A percentile compares a stretch with the other conserved stretches of the same genome.
These are phyloP conservation scores for Magallana ariakensis DNA, from an alignment of 1,140 invertebrate genomes.

Conservation along the genomic window DNA sequence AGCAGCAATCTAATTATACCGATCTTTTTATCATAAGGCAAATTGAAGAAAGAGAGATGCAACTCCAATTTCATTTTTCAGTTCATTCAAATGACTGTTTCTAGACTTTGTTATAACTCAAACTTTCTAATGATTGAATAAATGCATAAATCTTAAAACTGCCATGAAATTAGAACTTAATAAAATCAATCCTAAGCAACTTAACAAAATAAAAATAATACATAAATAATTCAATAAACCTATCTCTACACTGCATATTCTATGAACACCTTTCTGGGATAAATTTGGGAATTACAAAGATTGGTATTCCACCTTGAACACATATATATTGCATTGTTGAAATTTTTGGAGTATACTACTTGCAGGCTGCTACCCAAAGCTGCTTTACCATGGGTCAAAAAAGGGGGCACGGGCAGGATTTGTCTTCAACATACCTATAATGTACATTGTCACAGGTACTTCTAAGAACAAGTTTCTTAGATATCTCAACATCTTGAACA, in stretches of 20 bases:
- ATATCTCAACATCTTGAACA: too few species aligned
- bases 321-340: conserved; percentile 18
- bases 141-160: not conserved
- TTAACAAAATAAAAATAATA: not conserved
- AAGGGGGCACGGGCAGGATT: too few species aligned
- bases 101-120: not conserved
- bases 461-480: too few species aligned
- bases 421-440: too few species aligned
- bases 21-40: not conserved
- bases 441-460: too few species aligned
- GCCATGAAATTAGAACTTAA: not conserved
- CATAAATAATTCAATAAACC: too few species aligned
- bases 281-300: not conserved
- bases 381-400: too few species aligned
- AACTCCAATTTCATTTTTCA: not conserved
- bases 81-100: not conserved
- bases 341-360: not conserved
- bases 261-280: conserved; percentile 8
- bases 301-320: conserved; percentile 10
- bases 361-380: too few species aligned
- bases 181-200: not conserved
- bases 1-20: too few species aligned
- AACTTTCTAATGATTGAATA: not conserved
- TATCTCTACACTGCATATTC: not conserved
- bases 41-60: not conserved